Evolutionary conservation across 2,113 vertebrate genomes (phyloP).

Genomic region (Anas platyrhynchos): DNA sequence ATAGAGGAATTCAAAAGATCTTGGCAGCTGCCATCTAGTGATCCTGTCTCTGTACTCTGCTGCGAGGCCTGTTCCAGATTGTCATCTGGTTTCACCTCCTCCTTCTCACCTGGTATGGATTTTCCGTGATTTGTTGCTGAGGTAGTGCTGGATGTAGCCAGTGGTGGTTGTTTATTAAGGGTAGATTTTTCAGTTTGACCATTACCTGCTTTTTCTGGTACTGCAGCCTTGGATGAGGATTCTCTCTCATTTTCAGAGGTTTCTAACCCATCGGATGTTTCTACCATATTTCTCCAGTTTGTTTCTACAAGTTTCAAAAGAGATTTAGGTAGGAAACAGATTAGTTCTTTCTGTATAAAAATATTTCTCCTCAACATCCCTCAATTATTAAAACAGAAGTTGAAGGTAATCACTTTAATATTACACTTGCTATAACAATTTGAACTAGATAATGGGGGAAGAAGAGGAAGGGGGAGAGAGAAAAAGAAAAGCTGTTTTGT

Average conservation of each 20-base stretch:
- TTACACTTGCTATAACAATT: background rate
- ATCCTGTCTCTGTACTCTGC: slow-evolving; percentile 96
- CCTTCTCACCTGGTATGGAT: slow-evolving; percentile 72
- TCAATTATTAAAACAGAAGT: background rate
- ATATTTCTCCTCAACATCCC: background rate
- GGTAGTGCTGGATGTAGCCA: slow-evolving; percentile 26
- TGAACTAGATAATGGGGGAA: background rate
- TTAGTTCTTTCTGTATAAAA: background rate
- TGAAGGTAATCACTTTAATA: background rate
- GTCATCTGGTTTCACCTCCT: slow-evolving; percentile 90
- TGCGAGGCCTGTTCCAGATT: slow-evolving; percentile 95
- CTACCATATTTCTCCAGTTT: slow-evolving; percentile 98
- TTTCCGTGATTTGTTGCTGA: slow-evolving; percentile 71
- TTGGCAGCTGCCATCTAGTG: slow-evolving; percentile 93
- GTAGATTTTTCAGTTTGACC: slow-evolving; percentile 27
- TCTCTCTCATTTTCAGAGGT: slow-evolving; percentile 83
- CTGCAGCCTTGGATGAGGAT: slow-evolving; percentile 61
- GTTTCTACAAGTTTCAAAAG: slow-evolving; percentile 83
- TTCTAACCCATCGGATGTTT: slow-evolving; percentile 90
- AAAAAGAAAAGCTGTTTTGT: background rate
- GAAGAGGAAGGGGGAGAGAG: background rate
- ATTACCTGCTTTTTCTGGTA: slow-evolving; percentile 65
- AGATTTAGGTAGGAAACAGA: slow-evolving; percentile 6
- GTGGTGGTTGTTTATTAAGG: slow-evolving; percentile 52
- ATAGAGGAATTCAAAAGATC: slow-evolving; percentile 94